Percentiles rank a stretch among this genome's conserved stretches.
These are phyloP conservation scores for Ariolimax columbianus DNA, from an alignment of 2,888 invertebrate genomes.

Conservation along the genomic window DNA sequence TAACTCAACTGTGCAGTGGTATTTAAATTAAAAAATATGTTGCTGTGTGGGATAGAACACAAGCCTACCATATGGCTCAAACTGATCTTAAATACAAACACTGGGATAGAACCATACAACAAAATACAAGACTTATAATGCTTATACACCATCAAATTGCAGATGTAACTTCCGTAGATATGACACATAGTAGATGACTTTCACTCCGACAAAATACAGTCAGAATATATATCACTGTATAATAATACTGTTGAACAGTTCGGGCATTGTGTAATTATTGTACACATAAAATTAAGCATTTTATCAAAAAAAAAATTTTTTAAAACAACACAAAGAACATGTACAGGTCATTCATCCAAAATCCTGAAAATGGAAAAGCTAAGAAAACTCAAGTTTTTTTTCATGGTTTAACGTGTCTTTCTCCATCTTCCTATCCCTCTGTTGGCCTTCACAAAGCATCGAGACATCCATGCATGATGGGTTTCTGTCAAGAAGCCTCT, in stretches of 20 bases:
- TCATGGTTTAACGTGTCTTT: too few relatives aligned
- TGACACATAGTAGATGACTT: not conserved
- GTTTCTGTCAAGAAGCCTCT: too few relatives aligned
- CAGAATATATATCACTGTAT: constrained; percentile 7
- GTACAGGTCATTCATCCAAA: too few relatives aligned
- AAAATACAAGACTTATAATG: not conserved
- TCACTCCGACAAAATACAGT: not conserved
- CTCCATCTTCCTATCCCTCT: too few relatives aligned
- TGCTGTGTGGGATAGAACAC: not conserved
- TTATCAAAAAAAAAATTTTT: too few relatives aligned
- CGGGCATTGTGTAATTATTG: not conserved
- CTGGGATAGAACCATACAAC: too few relatives aligned
- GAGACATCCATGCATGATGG: too few relatives aligned
- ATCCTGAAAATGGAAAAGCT: too few relatives aligned
- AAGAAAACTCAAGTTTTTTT: too few relatives aligned
- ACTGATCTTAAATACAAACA: too few relatives aligned
- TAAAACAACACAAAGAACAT: too few relatives aligned
- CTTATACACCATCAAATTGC: not conserved
- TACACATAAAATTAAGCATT: not conserved
- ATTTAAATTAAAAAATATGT: not conserved
- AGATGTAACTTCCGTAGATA: not conserved
- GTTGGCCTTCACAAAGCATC: too few relatives aligned
- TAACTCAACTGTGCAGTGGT: not conserved
- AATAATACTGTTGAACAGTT: constrained; percentile 4
- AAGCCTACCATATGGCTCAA: not conserved